A percentile compares a stretch with the other conserved stretches of the same genome.
Conservation (phyloP, 2,113 vertebrate genomes). For the Eolophus roseicapilla region DNA sequence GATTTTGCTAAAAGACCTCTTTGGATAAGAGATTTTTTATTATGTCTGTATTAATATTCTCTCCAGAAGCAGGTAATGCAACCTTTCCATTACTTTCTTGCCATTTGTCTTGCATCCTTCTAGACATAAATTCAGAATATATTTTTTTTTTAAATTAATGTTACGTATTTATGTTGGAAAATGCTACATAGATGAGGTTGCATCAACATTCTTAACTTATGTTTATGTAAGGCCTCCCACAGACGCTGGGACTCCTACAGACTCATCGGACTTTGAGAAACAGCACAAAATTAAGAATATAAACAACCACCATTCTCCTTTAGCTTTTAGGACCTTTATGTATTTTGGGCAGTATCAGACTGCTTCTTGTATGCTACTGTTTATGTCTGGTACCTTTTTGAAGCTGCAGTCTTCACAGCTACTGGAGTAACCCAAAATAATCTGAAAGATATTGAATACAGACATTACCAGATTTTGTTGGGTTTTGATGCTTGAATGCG, state of each 20-base stretch:
- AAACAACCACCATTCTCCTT: not conserved
- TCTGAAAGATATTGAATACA: not conserved
- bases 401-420: not conserved
- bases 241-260: not conserved
- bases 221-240: not conserved
- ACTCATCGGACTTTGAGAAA: not conserved
- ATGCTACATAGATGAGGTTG: not conserved
- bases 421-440: not conserved
- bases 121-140: not conserved
- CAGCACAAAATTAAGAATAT: not conserved
- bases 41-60: not conserved
- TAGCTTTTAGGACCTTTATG: not conserved
- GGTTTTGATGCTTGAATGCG: not conserved
- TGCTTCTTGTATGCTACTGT: not conserved
- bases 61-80: not conserved
- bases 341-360: not conserved
- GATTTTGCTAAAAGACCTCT: not conserved
- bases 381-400: not conserved
- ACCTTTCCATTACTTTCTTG: not conserved
- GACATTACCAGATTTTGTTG: not conserved
- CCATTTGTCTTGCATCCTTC: not conserved
- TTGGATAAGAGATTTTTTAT: not conserved
- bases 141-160: not conserved
- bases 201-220: not conserved
- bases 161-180: not conserved